Conservation (phyloP, 2,797 vertebrate species). For the Hippopotamyrus pictus region DNA sequence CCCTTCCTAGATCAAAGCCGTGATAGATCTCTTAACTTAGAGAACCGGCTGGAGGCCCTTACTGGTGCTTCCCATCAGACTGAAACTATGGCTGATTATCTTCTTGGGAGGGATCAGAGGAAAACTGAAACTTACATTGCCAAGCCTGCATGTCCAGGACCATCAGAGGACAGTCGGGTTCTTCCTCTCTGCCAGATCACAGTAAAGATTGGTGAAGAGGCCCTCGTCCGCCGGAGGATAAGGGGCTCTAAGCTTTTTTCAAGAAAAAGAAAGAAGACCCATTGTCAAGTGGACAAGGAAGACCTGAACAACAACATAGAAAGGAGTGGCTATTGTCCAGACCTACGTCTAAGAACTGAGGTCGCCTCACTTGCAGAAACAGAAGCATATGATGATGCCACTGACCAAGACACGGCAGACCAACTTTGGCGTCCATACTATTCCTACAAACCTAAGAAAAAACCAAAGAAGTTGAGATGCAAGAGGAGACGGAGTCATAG, state of each 20-base stretch:
- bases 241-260: constrained; percentile 89
- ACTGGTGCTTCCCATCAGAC: constrained; percentile 65
- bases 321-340: constrained; percentile 50
- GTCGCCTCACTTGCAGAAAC: constrained; percentile 38
- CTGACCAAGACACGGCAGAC: constrained; percentile 85
- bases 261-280: constrained; percentile 60
- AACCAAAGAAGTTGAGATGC: constrained; percentile 74
- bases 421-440: constrained; percentile 96
- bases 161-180: constrained; percentile 75
- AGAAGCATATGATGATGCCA: constrained; percentile 75
- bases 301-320: constrained; percentile 51
- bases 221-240: constrained; percentile 87
- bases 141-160: constrained; percentile 89
- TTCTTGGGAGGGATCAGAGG: constrained; percentile 58
- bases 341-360: constrained; percentile 54
- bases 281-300: constrained; percentile 42
- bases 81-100: constrained; percentile 68
- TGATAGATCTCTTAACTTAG: constrained; percentile 52
- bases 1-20: constrained; percentile 51
- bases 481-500: constrained; percentile 64
- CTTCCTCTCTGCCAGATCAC: constrained; percentile 96
- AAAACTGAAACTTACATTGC: constrained; percentile 95
- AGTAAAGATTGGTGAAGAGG: constrained; percentile 95
- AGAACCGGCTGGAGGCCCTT: constrained; percentile 65
- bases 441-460: constrained; percentile 95